Percentiles rank a stretch among this genome's conserved stretches.
Evolutionary conservation across 30 jellyfish, hydroid and myxozoan species (phyloP).

Genomic region (Pseudorhiza aurosa): DNA sequence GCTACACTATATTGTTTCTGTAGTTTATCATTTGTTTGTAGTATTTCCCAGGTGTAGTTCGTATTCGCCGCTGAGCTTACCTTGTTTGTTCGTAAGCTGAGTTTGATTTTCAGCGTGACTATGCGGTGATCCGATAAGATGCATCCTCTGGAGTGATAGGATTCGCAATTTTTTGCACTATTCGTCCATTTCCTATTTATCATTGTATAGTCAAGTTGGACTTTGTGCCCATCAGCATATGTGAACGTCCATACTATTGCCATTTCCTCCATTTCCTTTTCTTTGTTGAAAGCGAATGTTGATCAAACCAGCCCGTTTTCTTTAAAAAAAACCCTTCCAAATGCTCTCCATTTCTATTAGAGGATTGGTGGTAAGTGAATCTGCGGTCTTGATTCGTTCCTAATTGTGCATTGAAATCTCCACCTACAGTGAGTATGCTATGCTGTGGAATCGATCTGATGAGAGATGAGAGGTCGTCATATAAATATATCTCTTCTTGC

Average conservation of each 20-base stretch:
- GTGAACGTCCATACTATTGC: slow-evolving; percentile 30
- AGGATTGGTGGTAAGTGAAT: neutral
- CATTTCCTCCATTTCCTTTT: neutral
- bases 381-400: neutral
- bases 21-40: neutral
- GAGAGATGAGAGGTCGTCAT: too few relatives aligned
- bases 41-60: neutral
- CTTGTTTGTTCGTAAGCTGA: slow-evolving; percentile 11
- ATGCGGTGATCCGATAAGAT: slow-evolving; percentile 13
- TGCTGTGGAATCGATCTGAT: too few relatives aligned
- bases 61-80: neutral
- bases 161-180: neutral
- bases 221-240: slow-evolving; percentile 15
- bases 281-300: too few relatives aligned
- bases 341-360: neutral
- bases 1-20: neutral
- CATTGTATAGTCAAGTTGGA: slow-evolving; percentile 19
- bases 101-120: neutral
- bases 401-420: slow-evolving; percentile 16
- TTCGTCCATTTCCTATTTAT: slow-evolving; percentile 25
- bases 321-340: neutral
- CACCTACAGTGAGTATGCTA: neutral
- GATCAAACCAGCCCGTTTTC: slow-evolving; percentile 6
- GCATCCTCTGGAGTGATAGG: neutral
- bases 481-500: too few relatives aligned